A percentile compares a stretch with the other conserved stretches of the same genome.
phyloP scores from a whole-genome alignment of 2,888 invertebrate species.

The Troides helena region DNA sequence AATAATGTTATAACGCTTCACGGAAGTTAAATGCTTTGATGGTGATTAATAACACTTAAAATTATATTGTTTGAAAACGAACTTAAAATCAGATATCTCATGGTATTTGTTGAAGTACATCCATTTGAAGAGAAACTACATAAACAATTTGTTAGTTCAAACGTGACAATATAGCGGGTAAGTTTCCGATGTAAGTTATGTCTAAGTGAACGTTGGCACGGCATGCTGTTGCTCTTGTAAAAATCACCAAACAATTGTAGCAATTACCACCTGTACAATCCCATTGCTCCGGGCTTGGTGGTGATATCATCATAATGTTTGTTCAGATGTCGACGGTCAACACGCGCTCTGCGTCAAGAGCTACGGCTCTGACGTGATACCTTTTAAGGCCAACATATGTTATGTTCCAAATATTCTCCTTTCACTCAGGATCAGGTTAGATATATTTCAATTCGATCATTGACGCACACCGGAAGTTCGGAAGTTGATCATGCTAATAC shows the following conservation, averaged over 20 bases:
- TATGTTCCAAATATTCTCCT: neutral
- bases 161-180: conserved; percentile 4
- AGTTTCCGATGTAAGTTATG: conserved; percentile 2
- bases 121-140: too few species aligned
- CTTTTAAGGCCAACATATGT: conserved; percentile 45
- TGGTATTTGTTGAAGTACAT: too few species aligned
- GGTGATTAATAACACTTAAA: too few species aligned
- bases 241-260: conserved; percentile 30
- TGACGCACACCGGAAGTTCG: too few species aligned
- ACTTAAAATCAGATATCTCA: too few species aligned
- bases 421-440: neutral
- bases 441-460: neutral
- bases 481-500: too few species aligned
- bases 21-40: too few species aligned
- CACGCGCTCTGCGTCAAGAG: conserved; percentile 55
- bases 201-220: conserved; percentile 7
- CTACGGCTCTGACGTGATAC: conserved; percentile 47
- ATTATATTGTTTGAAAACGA: too few species aligned
- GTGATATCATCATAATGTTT: conserved; percentile 64
- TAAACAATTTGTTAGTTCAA: neutral
- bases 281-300: conserved; percentile 30
- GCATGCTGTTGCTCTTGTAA: conserved; percentile 23
- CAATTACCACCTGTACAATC: conserved; percentile 35
- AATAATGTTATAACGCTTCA: too few species aligned
- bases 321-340: conserved; percentile 59